Conservation (phyloP, 2,888 invertebrate genomes). For the Aspidapion aeneum region DNA sequence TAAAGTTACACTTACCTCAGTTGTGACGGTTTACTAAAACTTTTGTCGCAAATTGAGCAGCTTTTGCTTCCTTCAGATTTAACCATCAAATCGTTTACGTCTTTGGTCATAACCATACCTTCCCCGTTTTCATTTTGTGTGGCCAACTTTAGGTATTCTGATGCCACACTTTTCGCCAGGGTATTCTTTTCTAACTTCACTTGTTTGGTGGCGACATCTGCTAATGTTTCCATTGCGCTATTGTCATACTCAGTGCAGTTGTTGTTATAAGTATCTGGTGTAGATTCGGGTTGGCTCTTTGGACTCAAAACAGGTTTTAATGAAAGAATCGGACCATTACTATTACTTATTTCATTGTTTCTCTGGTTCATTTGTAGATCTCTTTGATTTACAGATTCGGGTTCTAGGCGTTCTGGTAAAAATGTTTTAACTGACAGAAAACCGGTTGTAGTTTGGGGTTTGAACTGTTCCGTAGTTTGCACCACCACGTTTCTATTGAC, state of each 20-base stretch:
- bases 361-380: background rate
- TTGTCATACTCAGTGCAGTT: conserved; percentile 41
- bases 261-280: conserved; percentile 18
- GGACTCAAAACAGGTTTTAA: conserved; percentile 3
- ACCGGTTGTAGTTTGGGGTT: background rate
- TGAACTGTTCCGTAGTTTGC: background rate
- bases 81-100: conserved; percentile 46
- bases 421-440: background rate
- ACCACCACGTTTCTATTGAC: background rate
- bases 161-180: conserved; percentile 62
- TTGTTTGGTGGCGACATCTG: conserved; percentile 48
- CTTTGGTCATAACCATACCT: conserved; percentile 34
- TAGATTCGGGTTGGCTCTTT: conserved; percentile 5
- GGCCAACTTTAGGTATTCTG: conserved; percentile 62
- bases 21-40: conserved; percentile 89
- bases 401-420: background rate
- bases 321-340: conserved; percentile 9
- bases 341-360: background rate
- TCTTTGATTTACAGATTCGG: background rate
- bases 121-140: conserved; percentile 42
- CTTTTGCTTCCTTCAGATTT: conserved; percentile 48
- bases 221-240: conserved; percentile 49
- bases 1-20: conserved; percentile 61
- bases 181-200: conserved; percentile 48
- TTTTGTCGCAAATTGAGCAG: conserved; percentile 77